Evolutionary conservation across 2,888 invertebrate genomes (phyloP), one percentile per base, ranked within the genome.

Genomic region (Stomorhina lunata): DNA sequence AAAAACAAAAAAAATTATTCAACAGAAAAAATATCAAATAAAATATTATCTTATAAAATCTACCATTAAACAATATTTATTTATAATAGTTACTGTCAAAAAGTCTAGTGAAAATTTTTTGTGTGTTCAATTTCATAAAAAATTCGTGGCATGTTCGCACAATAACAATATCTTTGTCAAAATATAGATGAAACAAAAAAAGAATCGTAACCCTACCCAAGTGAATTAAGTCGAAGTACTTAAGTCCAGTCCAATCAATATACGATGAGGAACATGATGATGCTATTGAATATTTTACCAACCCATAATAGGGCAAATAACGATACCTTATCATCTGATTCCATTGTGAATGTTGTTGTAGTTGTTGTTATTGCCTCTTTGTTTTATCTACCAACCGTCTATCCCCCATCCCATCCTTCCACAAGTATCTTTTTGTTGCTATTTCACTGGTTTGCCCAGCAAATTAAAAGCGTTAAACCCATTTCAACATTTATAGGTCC

Each of bases 391-490:
- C 29, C 25, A 50, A 40, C 48, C n/a, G n/a, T 66, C 29, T 57
- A 65, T 29, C 65, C 63, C 65, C 65, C 55, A 71, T 29, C 45
- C 25, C n/a, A n/a, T n/a, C n/a, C n/a, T n/a, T n/a, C n/a, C n/a
- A n/a, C n/a, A 69, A 55, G 66, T 15, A 34, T 68, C 22, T 50
- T 53, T 61, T 48, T 76, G 59, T 53, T 53, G 59, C 34, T 32
- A 4, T 80, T 17, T 48, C 65, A 48, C 15, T 72, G 80, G 68
- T 84, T 65, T 84, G 79, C 83, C 85, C 85, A 81, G 61, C 69
- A 84, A 85, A 84, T 85, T 85, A 83, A 81, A 85, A 85, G 73
- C 77, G 82, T 80, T 69, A 71, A 84, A 80, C 83, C 83, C 77
- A 84, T 80, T 85, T 84, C 65, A 81, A 71, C 75, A 81, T 83